Evolutionary conservation across 1,140 invertebrate species (phyloP).

Genomic region (Rhyacophila brunnea): DNA sequence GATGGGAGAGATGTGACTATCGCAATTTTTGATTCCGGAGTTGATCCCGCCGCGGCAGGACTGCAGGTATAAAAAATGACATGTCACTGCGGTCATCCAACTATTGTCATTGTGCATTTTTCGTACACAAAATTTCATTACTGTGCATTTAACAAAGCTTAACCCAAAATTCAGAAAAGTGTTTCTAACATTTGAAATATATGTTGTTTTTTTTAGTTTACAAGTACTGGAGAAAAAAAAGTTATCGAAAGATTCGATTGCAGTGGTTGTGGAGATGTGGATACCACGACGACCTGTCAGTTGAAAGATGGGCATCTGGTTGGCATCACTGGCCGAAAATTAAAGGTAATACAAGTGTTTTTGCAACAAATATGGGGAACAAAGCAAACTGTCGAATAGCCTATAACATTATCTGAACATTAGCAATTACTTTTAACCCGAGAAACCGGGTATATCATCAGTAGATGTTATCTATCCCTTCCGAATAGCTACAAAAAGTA

Average conservation of each 20-base stretch:
- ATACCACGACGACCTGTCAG: slow-evolving; percentile 43
- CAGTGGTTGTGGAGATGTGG: slow-evolving; percentile 89
- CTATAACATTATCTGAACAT: too few species aligned
- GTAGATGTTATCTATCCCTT: too few species aligned
- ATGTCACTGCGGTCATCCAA: slow-evolving; percentile 44
- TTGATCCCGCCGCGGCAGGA: slow-evolving; percentile 93
- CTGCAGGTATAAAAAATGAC: slow-evolving; percentile 74
- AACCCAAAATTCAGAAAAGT: not conserved
- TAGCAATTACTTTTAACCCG: too few species aligned
- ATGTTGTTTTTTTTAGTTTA: slow-evolving; percentile 61
- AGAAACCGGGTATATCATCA: too few species aligned
- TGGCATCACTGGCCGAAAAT: slow-evolving; percentile 82
- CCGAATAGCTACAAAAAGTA: too few species aligned
- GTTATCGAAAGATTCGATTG: slow-evolving; percentile 94
- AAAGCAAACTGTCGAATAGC: too few species aligned
- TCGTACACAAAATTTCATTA: slow-evolving; percentile 8
- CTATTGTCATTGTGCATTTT: slow-evolving; percentile 10
- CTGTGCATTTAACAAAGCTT: not conserved
- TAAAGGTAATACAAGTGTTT: too few species aligned
- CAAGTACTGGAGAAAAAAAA: slow-evolving; percentile 85
- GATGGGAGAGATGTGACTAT: slow-evolving; percentile 91
- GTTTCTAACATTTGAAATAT: not conserved
- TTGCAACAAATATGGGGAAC: too few species aligned
- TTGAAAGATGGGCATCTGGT: slow-evolving; percentile 70
- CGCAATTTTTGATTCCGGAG: slow-evolving; percentile 95